These are phyloP conservation scores for Hypotaenidia philippensis DNA, from an alignment of 2,797 vertebrate genomes.

Conservation along the genomic window DNA sequence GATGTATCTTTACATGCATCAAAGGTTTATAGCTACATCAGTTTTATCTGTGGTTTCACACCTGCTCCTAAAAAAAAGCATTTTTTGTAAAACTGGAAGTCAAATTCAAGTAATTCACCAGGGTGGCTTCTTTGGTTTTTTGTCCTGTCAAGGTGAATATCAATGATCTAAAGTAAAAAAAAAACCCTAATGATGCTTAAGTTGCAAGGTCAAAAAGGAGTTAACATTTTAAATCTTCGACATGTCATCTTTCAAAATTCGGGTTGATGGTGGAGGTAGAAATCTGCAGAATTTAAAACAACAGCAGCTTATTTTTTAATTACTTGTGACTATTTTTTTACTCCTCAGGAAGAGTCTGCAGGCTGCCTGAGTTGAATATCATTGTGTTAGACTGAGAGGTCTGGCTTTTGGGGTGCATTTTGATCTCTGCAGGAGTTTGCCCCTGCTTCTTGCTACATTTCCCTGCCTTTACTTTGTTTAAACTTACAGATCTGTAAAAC, in stretches of 20 bases:
- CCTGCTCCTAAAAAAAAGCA: not conserved
- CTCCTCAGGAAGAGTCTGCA: not conserved
- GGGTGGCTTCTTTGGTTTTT: not conserved
- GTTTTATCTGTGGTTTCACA: not conserved
- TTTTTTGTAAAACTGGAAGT: not conserved
- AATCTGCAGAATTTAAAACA: not conserved
- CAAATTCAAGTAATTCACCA: not conserved
- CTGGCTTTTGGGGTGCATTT: not conserved
- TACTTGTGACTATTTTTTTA: not conserved
- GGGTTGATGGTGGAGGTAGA: not conserved
- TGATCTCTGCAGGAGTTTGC: not conserved
- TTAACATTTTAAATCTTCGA: not conserved
- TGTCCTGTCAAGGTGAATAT: not conserved
- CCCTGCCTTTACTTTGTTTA: not conserved
- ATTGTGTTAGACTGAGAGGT: not conserved
- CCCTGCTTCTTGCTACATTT: not conserved
- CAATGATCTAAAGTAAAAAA: not conserved
- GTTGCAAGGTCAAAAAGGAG: not conserved
- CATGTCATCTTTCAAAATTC: not conserved
- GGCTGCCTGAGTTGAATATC: not conserved
- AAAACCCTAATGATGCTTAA: accelerated
- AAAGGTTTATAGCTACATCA: not conserved
- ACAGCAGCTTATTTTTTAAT: not conserved
- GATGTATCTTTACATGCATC: not conserved
- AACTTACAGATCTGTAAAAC: not conserved